Percentiles rank a stretch among this genome's conserved stretches.
phyloP scores from a whole-genome alignment of 2,113 vertebrate genomes.

The Callospermophilus lateralis region DNA sequence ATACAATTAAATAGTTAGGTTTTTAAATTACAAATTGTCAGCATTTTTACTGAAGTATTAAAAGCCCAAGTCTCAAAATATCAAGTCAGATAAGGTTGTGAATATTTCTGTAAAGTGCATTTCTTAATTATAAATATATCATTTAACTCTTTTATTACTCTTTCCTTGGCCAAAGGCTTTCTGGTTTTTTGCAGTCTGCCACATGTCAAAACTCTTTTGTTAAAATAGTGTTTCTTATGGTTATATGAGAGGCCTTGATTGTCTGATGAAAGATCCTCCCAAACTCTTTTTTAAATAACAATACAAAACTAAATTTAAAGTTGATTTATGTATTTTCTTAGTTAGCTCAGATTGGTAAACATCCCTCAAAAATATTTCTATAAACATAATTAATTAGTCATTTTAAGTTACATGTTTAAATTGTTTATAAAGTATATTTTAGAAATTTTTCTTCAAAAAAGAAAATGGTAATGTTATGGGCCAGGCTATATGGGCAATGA shows the following conservation, averaged over 20 bases:
- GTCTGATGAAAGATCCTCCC: slow-evolving; percentile 5
- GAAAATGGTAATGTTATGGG: no score
- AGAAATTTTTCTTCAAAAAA: no score
- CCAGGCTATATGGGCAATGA: no score
- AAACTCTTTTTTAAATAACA: slow-evolving; percentile 43
- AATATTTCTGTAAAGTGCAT: neutral
- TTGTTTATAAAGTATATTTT: no score
- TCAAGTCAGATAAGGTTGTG: neutral
- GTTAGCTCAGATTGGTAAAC: neutral
- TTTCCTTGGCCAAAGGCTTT: slow-evolving; percentile 6
- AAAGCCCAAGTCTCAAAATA: neutral
- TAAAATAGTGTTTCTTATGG: neutral
- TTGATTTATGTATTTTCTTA: neutral
- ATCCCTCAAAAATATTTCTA: neutral
- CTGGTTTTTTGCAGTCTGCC: neutral
- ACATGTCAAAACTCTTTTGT: slow-evolving; percentile 18
- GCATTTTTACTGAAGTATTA: slow-evolving; percentile 25
- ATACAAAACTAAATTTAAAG: slow-evolving; percentile 14
- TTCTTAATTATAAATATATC: slow-evolving; percentile 24
- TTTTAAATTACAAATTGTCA: neutral
- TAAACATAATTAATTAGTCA: neutral
- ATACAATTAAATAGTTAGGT: neutral
- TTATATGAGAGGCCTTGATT: slow-evolving; percentile 52
- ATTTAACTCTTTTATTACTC: neutral
- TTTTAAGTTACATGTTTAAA: neutral